phyloP scores from a whole-genome alignment of 2,888 invertebrate species.

The Fragum sueziense region DNA sequence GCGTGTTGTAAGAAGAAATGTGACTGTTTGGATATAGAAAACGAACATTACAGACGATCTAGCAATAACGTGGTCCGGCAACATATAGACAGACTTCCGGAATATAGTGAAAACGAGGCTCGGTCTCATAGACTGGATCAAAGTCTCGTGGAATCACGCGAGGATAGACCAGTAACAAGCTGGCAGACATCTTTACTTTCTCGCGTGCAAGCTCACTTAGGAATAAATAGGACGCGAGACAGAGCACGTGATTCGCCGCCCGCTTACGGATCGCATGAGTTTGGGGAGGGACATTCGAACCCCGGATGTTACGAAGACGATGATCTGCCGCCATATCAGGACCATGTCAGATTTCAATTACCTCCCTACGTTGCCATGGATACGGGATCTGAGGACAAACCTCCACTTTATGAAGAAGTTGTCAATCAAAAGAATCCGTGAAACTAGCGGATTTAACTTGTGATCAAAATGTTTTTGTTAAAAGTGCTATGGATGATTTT shows the following conservation, averaged over 20 bases:
- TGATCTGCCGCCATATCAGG: conserved; percentile 31
- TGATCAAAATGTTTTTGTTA: background rate
- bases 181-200: conserved; percentile 36
- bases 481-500: too few relatives aligned
- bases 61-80: background rate
- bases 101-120: conserved; percentile 10
- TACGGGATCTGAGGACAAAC: conserved; percentile 29
- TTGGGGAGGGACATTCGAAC: background rate
- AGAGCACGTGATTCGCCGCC: conserved; percentile 5
- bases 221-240: background rate
- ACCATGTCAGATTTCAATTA: conserved; percentile 1
- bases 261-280: conserved; percentile 10
- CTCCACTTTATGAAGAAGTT: conserved; percentile 45
- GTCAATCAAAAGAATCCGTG: conserved; percentile 9
- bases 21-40: background rate
- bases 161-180: conserved; percentile 25
- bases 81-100: conserved; percentile 14
- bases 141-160: conserved; percentile 7
- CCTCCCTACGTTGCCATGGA: conserved; percentile 14
- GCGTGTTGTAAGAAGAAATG: conserved; percentile 9
- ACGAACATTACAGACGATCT: background rate
- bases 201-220: conserved; percentile 24
- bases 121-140: background rate
- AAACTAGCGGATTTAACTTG: background rate
- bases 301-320: conserved; percentile 13